These are phyloP conservation scores for Tachina fera DNA, from an alignment of 2,888 invertebrate species.

Conservation along the genomic window DNA sequence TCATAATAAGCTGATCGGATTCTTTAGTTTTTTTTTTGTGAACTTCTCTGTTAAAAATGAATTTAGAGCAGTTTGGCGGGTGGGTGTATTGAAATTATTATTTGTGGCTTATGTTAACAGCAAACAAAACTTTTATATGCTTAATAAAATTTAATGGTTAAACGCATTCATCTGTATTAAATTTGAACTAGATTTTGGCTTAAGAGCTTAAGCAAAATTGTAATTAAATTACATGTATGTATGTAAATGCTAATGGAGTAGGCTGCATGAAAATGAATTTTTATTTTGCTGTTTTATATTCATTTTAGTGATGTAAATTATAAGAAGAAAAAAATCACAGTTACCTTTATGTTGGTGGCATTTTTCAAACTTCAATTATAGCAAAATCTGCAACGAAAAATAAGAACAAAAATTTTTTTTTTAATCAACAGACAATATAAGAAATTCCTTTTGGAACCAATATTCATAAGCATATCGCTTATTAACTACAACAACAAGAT, in stretches of 20 bases:
- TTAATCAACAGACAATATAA: constrained; percentile 32
- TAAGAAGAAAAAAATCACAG: neutral
- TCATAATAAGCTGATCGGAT: constrained; percentile 50
- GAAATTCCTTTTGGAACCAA: constrained; percentile 34
- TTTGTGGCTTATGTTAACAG: constrained; percentile 30
- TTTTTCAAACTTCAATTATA: constrained; percentile 7
- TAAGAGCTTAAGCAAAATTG: neutral
- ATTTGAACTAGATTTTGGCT: constrained; percentile 29
- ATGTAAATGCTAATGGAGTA: constrained; percentile 16
- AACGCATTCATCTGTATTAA: constrained; percentile 25
- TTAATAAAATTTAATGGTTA: constrained; percentile 30
- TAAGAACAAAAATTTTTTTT: constrained; percentile 33
- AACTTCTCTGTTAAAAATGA: constrained; percentile 14
- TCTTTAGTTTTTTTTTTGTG: constrained; percentile 40
- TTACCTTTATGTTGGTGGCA: constrained; percentile 28
- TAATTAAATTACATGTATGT: constrained; percentile 14
- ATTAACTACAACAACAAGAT: neutral
- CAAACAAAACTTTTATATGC: constrained; percentile 11
- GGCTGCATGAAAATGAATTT: constrained; percentile 3
- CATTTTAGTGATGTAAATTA: neutral
- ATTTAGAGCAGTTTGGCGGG: constrained; percentile 34
- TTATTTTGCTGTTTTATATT: neutral
- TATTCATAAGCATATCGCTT: neutral
- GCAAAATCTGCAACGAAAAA: constrained; percentile 25
- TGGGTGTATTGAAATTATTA: constrained; percentile 53